A percentile compares a stretch with the other conserved stretches of the same genome.
Conservation (phyloP, 2,888 invertebrate genomes). For the Volucella bombylans region DNA sequence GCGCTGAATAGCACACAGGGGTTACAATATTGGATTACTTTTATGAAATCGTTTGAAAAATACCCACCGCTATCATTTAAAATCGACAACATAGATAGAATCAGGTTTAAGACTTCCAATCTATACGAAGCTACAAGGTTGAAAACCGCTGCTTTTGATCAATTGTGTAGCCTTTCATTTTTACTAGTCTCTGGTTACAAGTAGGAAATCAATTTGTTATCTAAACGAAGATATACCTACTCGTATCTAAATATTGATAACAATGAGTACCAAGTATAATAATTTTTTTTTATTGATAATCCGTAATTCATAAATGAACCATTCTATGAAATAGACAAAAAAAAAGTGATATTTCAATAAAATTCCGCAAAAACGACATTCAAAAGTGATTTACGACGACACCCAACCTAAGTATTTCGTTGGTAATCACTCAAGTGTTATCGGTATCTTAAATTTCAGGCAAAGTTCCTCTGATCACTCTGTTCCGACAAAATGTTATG, state of each 20-base stretch:
- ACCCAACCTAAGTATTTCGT: slow-evolving; percentile 12
- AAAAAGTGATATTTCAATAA: not conserved
- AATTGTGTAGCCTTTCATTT: not conserved
- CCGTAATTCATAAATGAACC: slow-evolving; percentile 14
- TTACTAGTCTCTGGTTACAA: slow-evolving; percentile 6
- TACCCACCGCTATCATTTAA: no score
- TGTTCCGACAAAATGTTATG: slow-evolving; percentile 17
- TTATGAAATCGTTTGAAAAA: no score
- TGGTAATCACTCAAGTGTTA: slow-evolving; percentile 31
- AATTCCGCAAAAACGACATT: slow-evolving; percentile 30
- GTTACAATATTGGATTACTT: no score
- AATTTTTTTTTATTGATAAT: slow-evolving; percentile 11
- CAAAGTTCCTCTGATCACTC: not conserved
- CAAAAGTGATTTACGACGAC: slow-evolving; percentile 30
- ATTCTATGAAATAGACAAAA: slow-evolving; percentile 5
- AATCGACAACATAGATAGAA: no score
- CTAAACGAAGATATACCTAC: slow-evolving; percentile 14
- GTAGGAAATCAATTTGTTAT: slow-evolving; percentile 18
- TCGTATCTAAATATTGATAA: slow-evolving; percentile 23
- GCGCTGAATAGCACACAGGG: no score
- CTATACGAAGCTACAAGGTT: no score
- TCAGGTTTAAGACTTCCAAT: no score
- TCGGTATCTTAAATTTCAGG: slow-evolving; percentile 26
- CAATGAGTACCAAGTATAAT: slow-evolving; percentile 17
- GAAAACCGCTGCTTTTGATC: no score